Base-by-base conservation (phyloP, 2,888 invertebrate genomes). In the Hirtodrosophila alboralis region DNA sequence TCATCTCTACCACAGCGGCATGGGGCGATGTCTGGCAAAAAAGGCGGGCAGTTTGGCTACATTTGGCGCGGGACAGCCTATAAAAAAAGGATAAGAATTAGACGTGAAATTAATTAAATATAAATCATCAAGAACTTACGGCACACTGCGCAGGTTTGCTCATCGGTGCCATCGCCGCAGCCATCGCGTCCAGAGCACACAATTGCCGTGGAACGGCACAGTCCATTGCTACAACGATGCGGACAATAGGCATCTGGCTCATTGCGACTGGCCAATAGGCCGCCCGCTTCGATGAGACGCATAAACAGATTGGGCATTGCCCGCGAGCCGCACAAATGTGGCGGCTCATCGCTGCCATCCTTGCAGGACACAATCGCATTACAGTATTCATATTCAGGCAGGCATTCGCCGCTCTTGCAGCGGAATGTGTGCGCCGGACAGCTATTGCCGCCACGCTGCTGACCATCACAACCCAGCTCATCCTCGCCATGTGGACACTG, bases 371-470 rank as follows among this genome's bases (percentile, higher is more conserved):
- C 93, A 51, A 96, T 95, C 4, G 97, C 96, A 91, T 97, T 97
- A 90, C 97, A 97, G 91, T 96, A 97, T 90, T 96, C 96, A 87
- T 96, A 96, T 85, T 96, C 96, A 0, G 97, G 97, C 57, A 97
- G 90, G 86, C 97, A 97, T 88, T 96, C 95, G 16, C 97, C 97
- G 75, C 96, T 96, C 68, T 93, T 93, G 89, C 97, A 97, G 57
- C 95, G 94, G 92, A 96, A 96, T 9, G 96, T 95, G 75, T 96
- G 94, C 27, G 94, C 92, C 13, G 96, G 96, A 86, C 97, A 96
- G 51, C 76, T 64, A 37, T 75, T 79, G 47, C 77, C 81, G 73
- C 92, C 91, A 78, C 91, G 92, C 37, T 91, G 92, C 31, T 92
- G 92, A 31, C 92, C 92, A 76, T 91, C 90, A 87, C 95, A 95